These are phyloP conservation scores for Tetramorium alpestre DNA, from an alignment of 1,140 invertebrate genomes.

Conservation along the genomic window DNA sequence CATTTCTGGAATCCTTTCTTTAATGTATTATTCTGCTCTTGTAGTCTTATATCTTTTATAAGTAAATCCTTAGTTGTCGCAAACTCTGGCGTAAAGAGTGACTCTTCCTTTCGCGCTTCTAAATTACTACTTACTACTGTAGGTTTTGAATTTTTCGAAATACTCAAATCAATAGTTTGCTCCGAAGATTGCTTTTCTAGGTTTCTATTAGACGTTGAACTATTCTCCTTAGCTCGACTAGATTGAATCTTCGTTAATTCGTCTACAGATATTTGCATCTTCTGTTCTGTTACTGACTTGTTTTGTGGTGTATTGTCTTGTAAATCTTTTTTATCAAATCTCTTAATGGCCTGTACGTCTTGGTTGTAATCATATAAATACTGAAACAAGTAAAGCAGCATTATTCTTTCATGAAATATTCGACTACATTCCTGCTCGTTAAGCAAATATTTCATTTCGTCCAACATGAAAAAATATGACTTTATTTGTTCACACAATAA, in stretches of 20 bases:
- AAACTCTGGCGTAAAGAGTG: not conserved
- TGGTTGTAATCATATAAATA: not conserved
- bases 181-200: not conserved
- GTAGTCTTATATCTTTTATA: no score
- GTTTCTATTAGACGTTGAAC: not conserved
- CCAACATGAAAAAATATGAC: not conserved
- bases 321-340: not conserved
- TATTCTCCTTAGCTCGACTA: not conserved
- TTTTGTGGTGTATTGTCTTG: not conserved
- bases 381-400: not conserved
- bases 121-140: not conserved
- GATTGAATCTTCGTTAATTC: not conserved
- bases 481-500: slow-evolving; percentile 14
- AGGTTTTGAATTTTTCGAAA: not conserved
- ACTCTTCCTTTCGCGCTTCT: not conserved
- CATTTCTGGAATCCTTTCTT: no score
- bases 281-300: not conserved
- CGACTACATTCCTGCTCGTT: no score
- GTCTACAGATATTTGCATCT: not conserved
- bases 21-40: no score
- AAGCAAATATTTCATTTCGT: not conserved
- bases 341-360: not conserved
- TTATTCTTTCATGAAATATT: not conserved
- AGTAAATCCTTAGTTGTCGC: not conserved
- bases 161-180: not conserved